Percentiles rank a stretch among this genome's conserved stretches.
phyloP scores from a whole-genome alignment of 2,888 invertebrate species.

The Pammene aurita region DNA sequence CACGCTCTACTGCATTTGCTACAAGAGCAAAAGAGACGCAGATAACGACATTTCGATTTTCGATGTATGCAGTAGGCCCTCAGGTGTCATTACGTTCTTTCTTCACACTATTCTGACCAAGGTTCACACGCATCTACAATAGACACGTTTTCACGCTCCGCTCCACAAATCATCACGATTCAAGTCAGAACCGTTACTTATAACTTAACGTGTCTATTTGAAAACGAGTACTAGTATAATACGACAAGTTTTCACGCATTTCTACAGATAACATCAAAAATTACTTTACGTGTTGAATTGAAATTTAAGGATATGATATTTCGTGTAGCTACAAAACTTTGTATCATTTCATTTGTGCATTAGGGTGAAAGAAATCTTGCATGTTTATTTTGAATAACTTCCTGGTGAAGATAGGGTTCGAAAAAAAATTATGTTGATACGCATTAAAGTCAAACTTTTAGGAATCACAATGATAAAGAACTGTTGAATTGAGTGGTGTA shows the following conservation, averaged over 20 bases:
- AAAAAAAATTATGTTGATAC: too few species aligned
- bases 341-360: too few species aligned
- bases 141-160: conserved; percentile 53
- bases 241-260: conserved; percentile 5
- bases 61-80: too few species aligned
- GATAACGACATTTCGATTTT: too few species aligned
- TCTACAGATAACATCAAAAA: background rate
- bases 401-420: background rate
- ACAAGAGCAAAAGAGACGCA: too few species aligned
- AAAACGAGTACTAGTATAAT: conserved; percentile 9
- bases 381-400: background rate
- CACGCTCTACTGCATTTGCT: too few species aligned
- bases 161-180: conserved; percentile 59
- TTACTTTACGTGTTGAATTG: background rate
- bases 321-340: too few species aligned
- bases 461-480: too few species aligned
- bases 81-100: background rate
- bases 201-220: conserved; percentile 48
- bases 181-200: conserved; percentile 49
- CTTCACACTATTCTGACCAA: background rate
- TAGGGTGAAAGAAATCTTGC: too few species aligned
- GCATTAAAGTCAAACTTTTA: too few species aligned
- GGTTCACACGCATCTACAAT: conserved; percentile 69
- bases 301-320: too few species aligned
- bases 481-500: background rate